These are phyloP conservation scores for Lasioglossum marginatum DNA, from an alignment of 2,888 invertebrate species.

Conservation along the genomic window DNA sequence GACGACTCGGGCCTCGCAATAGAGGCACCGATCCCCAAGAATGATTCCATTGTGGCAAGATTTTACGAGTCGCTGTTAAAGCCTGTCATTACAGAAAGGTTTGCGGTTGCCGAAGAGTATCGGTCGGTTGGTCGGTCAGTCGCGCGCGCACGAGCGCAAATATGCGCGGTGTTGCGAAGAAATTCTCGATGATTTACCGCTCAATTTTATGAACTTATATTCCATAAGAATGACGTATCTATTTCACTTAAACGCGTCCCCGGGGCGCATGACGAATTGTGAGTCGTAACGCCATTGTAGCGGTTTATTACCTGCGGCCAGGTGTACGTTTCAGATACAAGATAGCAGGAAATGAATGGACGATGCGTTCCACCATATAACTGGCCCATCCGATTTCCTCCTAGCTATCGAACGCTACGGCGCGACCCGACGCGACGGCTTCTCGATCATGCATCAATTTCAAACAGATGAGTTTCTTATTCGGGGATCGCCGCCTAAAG, in stretches of 20 bases:
- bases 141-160: conserved; percentile 28
- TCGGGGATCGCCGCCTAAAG: neutral
- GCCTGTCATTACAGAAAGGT: conserved; percentile 81
- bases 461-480: neutral
- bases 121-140: conserved; percentile 10
- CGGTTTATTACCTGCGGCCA: conserved; percentile 60
- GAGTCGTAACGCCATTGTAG: conserved; percentile 61
- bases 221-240: conserved; percentile 81
- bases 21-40: conserved; percentile 59
- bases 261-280: conserved; percentile 66
- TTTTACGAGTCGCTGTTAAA: conserved; percentile 83
- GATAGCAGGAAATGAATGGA: conserved; percentile 51
- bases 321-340: conserved; percentile 53
- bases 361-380: neutral
- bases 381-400: neutral
- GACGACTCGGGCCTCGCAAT: conserved; percentile 32
- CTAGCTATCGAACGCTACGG: conserved; percentile 21
- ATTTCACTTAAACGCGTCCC: conserved; percentile 79
- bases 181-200: conserved; percentile 81
- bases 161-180: conserved; percentile 63
- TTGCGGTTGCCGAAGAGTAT: conserved; percentile 67
- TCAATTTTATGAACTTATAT: conserved; percentile 82
- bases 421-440: neutral
- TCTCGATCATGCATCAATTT: neutral
- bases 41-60: conserved; percentile 82